A percentile compares a stretch with the other conserved stretches of the same genome.
phyloP scores from a whole-genome alignment of 2,888 invertebrate genomes.

The Nymphalis polychloros region DNA sequence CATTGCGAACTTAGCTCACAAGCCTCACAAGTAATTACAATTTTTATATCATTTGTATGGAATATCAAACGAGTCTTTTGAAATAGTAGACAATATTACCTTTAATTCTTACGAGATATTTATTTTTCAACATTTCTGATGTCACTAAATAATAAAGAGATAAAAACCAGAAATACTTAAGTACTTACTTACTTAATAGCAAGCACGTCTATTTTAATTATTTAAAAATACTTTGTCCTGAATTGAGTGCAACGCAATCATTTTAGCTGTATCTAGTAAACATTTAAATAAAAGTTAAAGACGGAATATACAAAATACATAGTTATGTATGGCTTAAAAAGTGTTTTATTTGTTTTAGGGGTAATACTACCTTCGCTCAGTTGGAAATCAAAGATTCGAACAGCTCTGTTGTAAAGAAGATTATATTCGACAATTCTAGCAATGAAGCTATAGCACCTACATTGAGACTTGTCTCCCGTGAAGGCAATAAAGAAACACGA shows the following conservation, averaged over 20 bases:
- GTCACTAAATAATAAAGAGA: too few relatives aligned
- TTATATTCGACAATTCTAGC: constrained; percentile 70
- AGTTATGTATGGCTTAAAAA: neutral
- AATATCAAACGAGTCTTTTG: too few relatives aligned
- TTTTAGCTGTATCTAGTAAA: too few relatives aligned
- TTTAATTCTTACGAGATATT: too few relatives aligned
- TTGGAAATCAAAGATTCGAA: constrained; percentile 71
- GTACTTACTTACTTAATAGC: too few relatives aligned
- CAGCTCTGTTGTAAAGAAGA: constrained; percentile 65
- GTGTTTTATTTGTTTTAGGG: constrained; percentile 58
- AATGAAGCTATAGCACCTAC: constrained; percentile 60
- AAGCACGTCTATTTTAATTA: too few relatives aligned
- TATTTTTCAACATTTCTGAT: too few relatives aligned
- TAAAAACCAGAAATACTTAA: too few relatives aligned
- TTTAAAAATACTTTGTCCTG: too few relatives aligned
- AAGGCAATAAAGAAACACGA: constrained; percentile 64
- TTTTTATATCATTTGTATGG: neutral
- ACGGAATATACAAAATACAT: neutral
- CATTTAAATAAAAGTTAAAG: too few relatives aligned
- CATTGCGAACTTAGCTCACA: constrained; percentile 69
- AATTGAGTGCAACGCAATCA: too few relatives aligned
- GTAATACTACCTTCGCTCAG: constrained; percentile 73
- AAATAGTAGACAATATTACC: too few relatives aligned
- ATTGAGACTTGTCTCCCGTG: constrained; percentile 64
- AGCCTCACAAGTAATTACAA: constrained; percentile 63